phyloP scores from a whole-genome alignment of 2,113 vertebrate genomes.

The Oryzias curvinotus region DNA sequence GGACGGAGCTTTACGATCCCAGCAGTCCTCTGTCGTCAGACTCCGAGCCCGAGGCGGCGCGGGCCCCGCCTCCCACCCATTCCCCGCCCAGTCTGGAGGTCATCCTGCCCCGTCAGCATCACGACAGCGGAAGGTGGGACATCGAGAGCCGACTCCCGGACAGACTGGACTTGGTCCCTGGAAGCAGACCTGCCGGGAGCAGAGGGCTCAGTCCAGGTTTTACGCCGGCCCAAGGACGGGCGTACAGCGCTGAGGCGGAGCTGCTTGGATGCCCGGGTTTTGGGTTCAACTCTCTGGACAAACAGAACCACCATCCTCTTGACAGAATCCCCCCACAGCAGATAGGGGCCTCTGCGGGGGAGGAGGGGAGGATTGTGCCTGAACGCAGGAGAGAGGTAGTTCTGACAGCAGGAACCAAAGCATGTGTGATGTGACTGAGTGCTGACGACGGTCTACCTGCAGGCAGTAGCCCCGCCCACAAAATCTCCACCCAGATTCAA shows the following conservation, averaged over 20 bases:
- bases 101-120: neutral
- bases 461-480: slow-evolving; percentile 33
- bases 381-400: slow-evolving; percentile 49
- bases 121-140: slow-evolving; percentile 17
- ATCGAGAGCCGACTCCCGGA: neutral
- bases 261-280: neutral
- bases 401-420: no score
- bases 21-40: slow-evolving; percentile 36
- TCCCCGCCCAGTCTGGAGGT: neutral
- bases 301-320: no score
- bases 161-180: slow-evolving; percentile 1
- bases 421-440: no score
- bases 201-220: slow-evolving; percentile 10
- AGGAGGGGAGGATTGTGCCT: slow-evolving; percentile 23
- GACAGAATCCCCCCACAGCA: no score
- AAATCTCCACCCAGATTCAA: slow-evolving; percentile 47
- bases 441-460: slow-evolving; percentile 2
- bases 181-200: slow-evolving; percentile 1
- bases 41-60: slow-evolving; percentile 29
- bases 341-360: neutral
- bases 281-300: neutral
- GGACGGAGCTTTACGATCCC: slow-evolving; percentile 61
- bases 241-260: slow-evolving; percentile 14
- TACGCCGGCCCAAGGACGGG: neutral
- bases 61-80: neutral